Percentiles rank a stretch among this genome's conserved stretches.
phyloP scores from a whole-genome alignment of 2,888 invertebrate species.

The Orchesella flavescens region DNA sequence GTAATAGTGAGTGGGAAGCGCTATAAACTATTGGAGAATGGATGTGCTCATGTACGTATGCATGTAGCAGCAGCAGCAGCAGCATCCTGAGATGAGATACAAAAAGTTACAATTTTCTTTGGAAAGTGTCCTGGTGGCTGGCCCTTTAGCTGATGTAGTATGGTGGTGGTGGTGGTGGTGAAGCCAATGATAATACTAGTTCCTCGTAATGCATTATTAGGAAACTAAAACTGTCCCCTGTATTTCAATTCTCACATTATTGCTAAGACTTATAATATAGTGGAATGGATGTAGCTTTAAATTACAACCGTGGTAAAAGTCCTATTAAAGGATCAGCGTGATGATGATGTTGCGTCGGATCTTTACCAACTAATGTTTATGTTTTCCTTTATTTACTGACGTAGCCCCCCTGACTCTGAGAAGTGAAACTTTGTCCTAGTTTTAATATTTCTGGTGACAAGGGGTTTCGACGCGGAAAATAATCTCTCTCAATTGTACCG shows the following conservation, averaged over 20 bases:
- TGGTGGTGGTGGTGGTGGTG: conserved; percentile 19
- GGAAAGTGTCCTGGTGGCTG: too few relatives aligned
- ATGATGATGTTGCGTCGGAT: background rate
- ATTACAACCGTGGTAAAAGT: conserved; percentile 41
- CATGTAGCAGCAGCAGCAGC: too few relatives aligned
- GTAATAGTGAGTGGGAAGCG: background rate
- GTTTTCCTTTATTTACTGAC: background rate
- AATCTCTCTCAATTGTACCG: too few relatives aligned
- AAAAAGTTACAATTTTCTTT: too few relatives aligned
- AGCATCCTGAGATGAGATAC: too few relatives aligned
- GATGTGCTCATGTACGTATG: too few relatives aligned
- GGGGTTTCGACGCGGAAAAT: too few relatives aligned
- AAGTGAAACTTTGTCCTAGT: too few relatives aligned
- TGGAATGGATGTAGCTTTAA: conserved; percentile 15
- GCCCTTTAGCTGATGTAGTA: too few relatives aligned
- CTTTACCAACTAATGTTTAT: background rate
- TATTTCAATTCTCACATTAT: conserved; percentile 46
- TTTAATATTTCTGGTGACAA: too few relatives aligned
- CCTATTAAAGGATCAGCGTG: conserved; percentile 37
- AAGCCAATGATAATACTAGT: conserved; percentile 4
- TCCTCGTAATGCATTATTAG: conserved; percentile 8
- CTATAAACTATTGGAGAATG: background rate
- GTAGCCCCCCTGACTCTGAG: too few relatives aligned
- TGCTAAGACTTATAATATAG: conserved; percentile 8
- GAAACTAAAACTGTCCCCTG: conserved; percentile 41